Percentiles rank a stretch among this genome's conserved stretches.
These are phyloP conservation scores for Drosophila prostipennis DNA, from an alignment of 2,888 invertebrate species.

Conservation along the genomic window DNA sequence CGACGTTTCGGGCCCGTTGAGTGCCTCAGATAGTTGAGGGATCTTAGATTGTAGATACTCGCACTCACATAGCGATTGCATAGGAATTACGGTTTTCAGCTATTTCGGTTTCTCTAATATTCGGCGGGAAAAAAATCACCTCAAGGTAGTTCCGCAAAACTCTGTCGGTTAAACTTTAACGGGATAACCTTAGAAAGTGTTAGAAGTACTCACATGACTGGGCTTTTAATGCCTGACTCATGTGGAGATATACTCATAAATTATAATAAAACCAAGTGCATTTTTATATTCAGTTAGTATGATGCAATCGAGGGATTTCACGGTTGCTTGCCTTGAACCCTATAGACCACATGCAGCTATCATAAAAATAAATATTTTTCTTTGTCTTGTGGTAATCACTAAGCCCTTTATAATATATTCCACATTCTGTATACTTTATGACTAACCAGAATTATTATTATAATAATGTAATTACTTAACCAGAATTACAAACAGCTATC, in stretches of 20 bases:
- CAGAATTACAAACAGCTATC: background rate
- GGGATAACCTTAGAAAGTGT: conserved; percentile 38
- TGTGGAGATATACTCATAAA: conserved; percentile 15
- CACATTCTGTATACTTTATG: background rate
- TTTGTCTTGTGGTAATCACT: too few relatives aligned
- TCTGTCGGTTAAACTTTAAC: conserved; percentile 14
- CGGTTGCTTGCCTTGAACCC: background rate
- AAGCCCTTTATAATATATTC: background rate
- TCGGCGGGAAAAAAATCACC: conserved; percentile 8
- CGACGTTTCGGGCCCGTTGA: conserved; percentile 16
- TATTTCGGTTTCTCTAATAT: conserved; percentile 31
- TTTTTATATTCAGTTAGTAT: conserved; percentile 3
- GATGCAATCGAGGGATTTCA: conserved; percentile 6
- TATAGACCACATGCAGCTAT: background rate
- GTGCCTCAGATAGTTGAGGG: conserved; percentile 18
- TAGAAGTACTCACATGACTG: conserved; percentile 18
- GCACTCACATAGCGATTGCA: conserved; percentile 33
- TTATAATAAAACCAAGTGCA: conserved; percentile 16
- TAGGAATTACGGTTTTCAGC: conserved; percentile 31
- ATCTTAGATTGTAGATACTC: conserved; percentile 42
- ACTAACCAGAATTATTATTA: background rate
- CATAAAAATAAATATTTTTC: background rate
- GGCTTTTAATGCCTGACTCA: conserved; percentile 32
- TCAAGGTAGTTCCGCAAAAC: conserved; percentile 49
- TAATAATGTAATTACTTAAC: too few relatives aligned